Evolutionary conservation across 2,113 vertebrate species (phyloP).

Genomic region (Prietella phreatophila): DNA sequence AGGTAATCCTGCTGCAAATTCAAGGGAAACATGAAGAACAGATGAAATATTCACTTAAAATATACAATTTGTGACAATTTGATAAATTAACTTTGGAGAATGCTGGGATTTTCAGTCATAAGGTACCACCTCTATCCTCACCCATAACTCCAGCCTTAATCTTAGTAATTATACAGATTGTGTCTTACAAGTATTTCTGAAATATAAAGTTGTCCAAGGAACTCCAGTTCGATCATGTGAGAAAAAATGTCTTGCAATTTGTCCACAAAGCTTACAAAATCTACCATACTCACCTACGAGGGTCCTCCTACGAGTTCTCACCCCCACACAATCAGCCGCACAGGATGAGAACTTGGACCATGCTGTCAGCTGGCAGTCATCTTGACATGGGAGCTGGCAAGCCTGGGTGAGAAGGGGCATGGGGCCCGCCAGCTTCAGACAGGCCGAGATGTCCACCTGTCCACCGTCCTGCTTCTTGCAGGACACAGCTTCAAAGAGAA

Average conservation of each 20-base stretch:
- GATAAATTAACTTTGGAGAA: not conserved
- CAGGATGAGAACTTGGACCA: conserved; percentile 97
- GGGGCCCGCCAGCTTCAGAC: conserved; percentile 79
- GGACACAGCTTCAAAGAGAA: conserved; percentile 80
- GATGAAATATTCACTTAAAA: conserved; percentile 9
- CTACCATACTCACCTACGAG: conserved; percentile 79
- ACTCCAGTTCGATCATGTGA: too few species aligned
- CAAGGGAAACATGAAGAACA: conserved; percentile 27
- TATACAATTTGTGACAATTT: not conserved
- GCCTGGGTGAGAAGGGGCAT: conserved; percentile 86
- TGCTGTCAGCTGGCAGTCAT: conserved; percentile 90
- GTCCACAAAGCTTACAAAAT: not conserved
- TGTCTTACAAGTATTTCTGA: not conserved
- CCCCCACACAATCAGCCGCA: conserved; percentile 87
- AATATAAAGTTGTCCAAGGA: not conserved
- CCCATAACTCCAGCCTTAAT: not conserved
- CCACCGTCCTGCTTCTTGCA: conserved; percentile 91
- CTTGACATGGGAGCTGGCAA: conserved; percentile 93
- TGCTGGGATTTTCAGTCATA: not conserved
- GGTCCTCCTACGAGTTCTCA: conserved; percentile 84
- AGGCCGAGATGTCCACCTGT: conserved; percentile 81
- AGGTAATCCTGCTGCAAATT: conserved; percentile 28
- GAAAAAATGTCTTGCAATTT: not conserved
- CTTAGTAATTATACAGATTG: not conserved
- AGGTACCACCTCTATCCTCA: not conserved